Conservation (phyloP, 2,113 vertebrate genomes). For the Peromyscus californicus region DNA sequence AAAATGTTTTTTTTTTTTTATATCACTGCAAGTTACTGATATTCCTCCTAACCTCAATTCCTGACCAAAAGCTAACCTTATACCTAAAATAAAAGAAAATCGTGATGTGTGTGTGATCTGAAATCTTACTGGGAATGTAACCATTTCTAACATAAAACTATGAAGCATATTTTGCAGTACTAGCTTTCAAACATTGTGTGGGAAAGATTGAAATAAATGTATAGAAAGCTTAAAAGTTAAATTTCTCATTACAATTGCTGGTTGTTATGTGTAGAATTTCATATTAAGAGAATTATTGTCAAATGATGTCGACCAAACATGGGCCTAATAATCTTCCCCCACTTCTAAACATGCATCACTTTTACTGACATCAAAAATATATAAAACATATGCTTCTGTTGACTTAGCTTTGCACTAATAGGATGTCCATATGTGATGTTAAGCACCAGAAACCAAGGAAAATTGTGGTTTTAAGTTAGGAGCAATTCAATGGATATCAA, state of each 20-base stretch:
- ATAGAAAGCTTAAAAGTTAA: conserved; percentile 70
- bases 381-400: conserved; percentile 30
- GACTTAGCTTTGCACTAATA: conserved; percentile 22
- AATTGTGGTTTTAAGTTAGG: conserved; percentile 48
- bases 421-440: background rate
- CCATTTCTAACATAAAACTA: conserved; percentile 51
- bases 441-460: conserved; percentile 20
- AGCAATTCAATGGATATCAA: conserved; percentile 2
- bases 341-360: conserved; percentile 26
- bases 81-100: conserved; percentile 44
- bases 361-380: conserved; percentile 30
- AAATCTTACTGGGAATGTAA: background rate
- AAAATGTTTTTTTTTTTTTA: background rate
- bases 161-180: conserved; percentile 10
- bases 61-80: conserved; percentile 58
- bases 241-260: conserved; percentile 68
- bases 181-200: conserved; percentile 66
- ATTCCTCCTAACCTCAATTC: conserved; percentile 40
- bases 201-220: conserved; percentile 53
- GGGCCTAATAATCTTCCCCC: conserved; percentile 51
- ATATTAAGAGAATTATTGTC: conserved; percentile 43
- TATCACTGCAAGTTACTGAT: conserved; percentile 51
- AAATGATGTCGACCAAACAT: conserved; percentile 60
- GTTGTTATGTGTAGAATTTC: conserved; percentile 60
- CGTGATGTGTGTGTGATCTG: background rate